A percentile compares a stretch with the other conserved stretches of the same genome.
Conservation (phyloP, 2,888 invertebrate species). For the Lithophane semibrunnea region DNA sequence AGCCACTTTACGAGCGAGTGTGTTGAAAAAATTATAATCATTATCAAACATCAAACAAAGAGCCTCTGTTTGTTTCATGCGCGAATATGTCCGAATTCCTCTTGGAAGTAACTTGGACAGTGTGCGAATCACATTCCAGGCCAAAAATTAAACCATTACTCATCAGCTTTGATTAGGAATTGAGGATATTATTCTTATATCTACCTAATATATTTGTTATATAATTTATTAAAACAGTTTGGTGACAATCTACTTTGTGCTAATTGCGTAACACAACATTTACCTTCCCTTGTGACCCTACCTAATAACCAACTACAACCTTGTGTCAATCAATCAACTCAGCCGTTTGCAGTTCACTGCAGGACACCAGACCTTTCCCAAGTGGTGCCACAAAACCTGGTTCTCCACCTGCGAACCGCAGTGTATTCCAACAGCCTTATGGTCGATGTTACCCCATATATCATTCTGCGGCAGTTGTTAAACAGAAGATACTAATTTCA, state of each 20-base stretch:
- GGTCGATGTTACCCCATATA: too few relatives aligned
- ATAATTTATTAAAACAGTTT: background rate
- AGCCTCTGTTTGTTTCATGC: constrained; percentile 37
- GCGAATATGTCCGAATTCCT: constrained; percentile 52
- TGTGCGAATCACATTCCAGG: constrained; percentile 64
- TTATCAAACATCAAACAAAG: constrained; percentile 38
- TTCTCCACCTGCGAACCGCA: too few relatives aligned
- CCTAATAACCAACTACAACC: too few relatives aligned
- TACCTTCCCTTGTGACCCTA: background rate
- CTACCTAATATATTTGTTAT: constrained; percentile 22
- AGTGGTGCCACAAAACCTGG: too few relatives aligned
- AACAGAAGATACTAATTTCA: background rate
- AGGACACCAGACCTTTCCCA: background rate
- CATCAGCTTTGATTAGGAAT: constrained; percentile 44
- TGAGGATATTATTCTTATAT: constrained; percentile 18
- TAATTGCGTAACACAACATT: background rate
- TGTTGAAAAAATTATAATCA: constrained; percentile 7
- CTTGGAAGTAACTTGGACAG: constrained; percentile 52
- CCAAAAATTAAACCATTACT: constrained; percentile 48
- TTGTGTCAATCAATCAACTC: too few relatives aligned
- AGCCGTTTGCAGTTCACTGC: too few relatives aligned
- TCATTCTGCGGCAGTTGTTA: background rate
- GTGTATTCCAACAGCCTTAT: background rate
- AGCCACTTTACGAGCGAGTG: too few relatives aligned
- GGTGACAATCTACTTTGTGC: background rate